Percentiles rank a stretch among this genome's conserved stretches.
phyloP scores from a whole-genome alignment of 2,797 vertebrate species.

The Kryptopterus vitreolus region DNA sequence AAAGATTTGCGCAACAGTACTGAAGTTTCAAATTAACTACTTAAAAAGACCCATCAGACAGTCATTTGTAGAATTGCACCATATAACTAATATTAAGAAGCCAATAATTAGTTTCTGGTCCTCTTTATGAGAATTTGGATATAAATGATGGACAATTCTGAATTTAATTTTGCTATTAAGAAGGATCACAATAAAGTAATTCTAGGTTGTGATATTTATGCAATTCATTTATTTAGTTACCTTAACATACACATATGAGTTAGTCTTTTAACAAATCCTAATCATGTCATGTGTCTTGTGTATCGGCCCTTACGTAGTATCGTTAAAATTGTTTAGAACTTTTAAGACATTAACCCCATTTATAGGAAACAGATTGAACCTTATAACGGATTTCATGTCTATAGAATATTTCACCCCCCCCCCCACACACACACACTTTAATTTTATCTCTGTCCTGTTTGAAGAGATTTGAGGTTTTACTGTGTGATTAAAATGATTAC shows the following conservation, averaged over 20 bases:
- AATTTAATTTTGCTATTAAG: conserved; percentile 1
- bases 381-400: conserved; percentile 8
- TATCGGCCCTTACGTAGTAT: conserved; percentile 3
- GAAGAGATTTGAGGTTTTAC: conserved; percentile 7
- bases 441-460: conserved; percentile 1
- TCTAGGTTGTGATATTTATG: conserved; percentile 10
- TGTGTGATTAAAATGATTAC: conserved; percentile 13
- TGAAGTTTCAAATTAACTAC: not conserved
- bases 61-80: not conserved
- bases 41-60: not conserved
- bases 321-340: conserved; percentile 4
- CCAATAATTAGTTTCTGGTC: not conserved
- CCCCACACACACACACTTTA: too few species aligned
- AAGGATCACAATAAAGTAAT: not conserved
- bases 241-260: not conserved
- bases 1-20: not conserved
- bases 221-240: conserved; percentile 15
- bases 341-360: conserved; percentile 2
- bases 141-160: not conserved
- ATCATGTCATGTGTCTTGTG: conserved; percentile 10
- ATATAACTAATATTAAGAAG: not conserved
- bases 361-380: conserved; percentile 7
- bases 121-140: not conserved
- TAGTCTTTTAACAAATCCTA: conserved; percentile 17
- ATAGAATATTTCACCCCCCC: not conserved